Conservation (phyloP, 2,113 vertebrate genomes). For the Cricetomys ansorgei region DNA sequence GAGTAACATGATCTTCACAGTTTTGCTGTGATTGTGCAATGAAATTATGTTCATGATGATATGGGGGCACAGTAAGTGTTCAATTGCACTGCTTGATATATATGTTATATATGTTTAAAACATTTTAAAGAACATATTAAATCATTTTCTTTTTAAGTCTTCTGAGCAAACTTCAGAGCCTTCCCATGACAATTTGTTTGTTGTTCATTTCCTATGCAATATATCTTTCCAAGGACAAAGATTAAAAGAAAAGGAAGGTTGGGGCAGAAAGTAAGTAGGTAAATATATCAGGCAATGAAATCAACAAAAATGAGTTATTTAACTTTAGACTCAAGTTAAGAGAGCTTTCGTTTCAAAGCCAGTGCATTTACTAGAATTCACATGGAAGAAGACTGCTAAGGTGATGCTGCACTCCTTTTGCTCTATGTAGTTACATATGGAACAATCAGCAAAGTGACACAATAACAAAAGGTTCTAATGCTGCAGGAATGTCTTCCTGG, state of each 20-base stretch:
- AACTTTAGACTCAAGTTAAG: neutral
- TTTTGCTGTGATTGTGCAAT: conserved; percentile 16
- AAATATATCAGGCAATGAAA: conserved; percentile 9
- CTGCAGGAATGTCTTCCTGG: neutral
- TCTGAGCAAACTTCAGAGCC: neutral
- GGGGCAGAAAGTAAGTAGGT: neutral
- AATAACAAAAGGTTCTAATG: neutral
- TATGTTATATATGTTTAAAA: neutral
- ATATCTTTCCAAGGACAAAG: neutral
- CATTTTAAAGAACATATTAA: neutral
- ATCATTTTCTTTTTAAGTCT: neutral
- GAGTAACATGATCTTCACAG: conserved; percentile 44
- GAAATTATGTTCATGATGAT: conserved; percentile 40
- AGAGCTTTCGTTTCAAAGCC: conserved; percentile 35
- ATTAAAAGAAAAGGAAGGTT: neutral
- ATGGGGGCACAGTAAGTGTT: neutral
- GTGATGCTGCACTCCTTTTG: neutral
- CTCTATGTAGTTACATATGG: neutral
- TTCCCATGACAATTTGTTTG: neutral
- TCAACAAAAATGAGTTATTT: neutral
- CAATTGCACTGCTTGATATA: neutral
- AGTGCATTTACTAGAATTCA: neutral
- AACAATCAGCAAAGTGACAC: neutral
- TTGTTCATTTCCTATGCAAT: neutral
- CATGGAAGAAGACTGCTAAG: conserved; percentile 11